Evolutionary conservation across 2,797 vertebrate species (phyloP).

Genomic region (Uromys caudimaculatus): DNA sequence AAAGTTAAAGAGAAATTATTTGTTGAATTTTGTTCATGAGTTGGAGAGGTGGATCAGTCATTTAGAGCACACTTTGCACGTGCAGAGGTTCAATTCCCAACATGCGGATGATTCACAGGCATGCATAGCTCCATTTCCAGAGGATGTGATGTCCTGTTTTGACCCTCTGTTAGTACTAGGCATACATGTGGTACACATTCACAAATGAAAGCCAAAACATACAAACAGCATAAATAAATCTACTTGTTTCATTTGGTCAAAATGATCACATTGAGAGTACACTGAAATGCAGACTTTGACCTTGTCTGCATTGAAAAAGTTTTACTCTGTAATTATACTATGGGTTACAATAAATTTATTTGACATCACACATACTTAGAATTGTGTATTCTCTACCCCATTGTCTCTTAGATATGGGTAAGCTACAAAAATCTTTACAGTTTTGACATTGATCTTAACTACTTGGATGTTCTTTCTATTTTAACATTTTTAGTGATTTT

Average conservation of each 20-base stretch:
- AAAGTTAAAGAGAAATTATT: not conserved
- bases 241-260: not conserved
- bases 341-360: not conserved
- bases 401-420: not conserved
- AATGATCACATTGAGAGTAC: not conserved
- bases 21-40: not conserved
- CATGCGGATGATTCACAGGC: not conserved
- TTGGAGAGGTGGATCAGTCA: not conserved
- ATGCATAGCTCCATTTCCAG: not conserved
- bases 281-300: not conserved
- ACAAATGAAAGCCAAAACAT: not conserved
- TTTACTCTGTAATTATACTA: not conserved
- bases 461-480: not conserved
- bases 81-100: not conserved
- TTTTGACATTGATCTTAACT: not conserved
- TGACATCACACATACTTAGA: not conserved
- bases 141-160: not conserved
- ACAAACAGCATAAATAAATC: not conserved
- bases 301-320: not conserved
- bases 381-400: not conserved
- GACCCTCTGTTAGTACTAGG: not conserved
- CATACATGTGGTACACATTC: too few relatives aligned
- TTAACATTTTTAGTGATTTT: not conserved
- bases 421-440: not conserved
- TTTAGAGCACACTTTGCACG: not conserved